Conservation (phyloP, 2,113 vertebrate species). For the Sorex fumeus region DNA sequence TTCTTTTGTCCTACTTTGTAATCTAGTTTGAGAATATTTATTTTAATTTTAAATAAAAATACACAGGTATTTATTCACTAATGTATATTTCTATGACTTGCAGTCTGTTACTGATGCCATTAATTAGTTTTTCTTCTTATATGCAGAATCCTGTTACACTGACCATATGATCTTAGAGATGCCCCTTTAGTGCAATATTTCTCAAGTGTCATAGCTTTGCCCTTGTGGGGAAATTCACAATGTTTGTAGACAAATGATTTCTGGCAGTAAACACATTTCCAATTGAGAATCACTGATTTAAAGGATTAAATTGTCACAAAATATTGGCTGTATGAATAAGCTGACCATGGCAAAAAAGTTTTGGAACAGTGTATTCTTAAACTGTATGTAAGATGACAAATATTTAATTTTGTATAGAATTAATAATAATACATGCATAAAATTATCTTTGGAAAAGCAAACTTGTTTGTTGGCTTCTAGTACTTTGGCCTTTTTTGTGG, state of each 20-base stretch:
- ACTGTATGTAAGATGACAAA: not conserved
- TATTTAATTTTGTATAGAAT: not conserved
- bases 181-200: not conserved
- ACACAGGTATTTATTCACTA: not conserved
- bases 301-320: conserved; percentile 5
- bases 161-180: not conserved
- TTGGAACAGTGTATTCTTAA: not conserved
- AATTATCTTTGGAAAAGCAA: not conserved
- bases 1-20: not conserved
- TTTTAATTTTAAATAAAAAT: not conserved
- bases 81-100: not conserved
- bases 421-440: not conserved
- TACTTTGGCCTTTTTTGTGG: too few species aligned
- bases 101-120: not conserved
- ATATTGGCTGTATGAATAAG: not conserved
- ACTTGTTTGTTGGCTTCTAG: not conserved
- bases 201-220: not conserved
- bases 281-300: not conserved
- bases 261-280: not conserved
- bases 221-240: not conserved
- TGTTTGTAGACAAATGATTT: not conserved
- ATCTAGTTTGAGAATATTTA: not conserved
- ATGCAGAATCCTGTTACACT: not conserved
- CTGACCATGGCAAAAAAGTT: not conserved
- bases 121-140: not conserved